Evolutionary conservation across 1,140 invertebrate species (phyloP).

Genomic region (Drosophila parvula): DNA sequence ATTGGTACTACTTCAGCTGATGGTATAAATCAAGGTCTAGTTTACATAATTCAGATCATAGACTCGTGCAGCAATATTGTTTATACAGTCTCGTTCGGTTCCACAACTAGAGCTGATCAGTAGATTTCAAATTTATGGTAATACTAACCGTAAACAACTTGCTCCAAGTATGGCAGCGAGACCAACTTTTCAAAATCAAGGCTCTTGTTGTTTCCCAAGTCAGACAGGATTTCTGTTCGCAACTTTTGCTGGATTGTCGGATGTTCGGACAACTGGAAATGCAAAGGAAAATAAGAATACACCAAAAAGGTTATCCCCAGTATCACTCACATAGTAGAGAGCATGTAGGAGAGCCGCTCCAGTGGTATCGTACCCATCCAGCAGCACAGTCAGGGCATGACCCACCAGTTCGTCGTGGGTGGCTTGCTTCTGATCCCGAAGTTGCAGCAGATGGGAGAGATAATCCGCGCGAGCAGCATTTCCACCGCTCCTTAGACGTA

Average conservation of each 20-base stretch:
- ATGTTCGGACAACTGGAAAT: conserved; percentile 60
- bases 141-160: conserved; percentile 68
- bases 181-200: conserved; percentile 57
- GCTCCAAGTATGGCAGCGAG: conserved; percentile 70
- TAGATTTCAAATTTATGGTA: too few species aligned
- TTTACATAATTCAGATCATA: too few species aligned
- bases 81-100: too few species aligned
- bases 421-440: conserved; percentile 83
- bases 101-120: too few species aligned
- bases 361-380: conserved; percentile 87
- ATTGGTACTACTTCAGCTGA: neutral
- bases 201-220: conserved; percentile 7
- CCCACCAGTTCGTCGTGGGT: conserved; percentile 86
- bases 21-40: neutral
- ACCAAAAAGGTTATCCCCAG: neutral
- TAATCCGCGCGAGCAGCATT: conserved; percentile 75
- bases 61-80: too few species aligned
- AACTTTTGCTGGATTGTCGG: conserved; percentile 59
- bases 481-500: conserved; percentile 83
- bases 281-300: neutral
- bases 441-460: conserved; percentile 77
- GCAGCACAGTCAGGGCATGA: conserved; percentile 85
- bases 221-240: conserved; percentile 70
- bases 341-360: conserved; percentile 66
- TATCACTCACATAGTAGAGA: conserved; percentile 69